phyloP scores from a whole-genome alignment of 2,797 vertebrate species.

The Myotis pilosus region DNA sequence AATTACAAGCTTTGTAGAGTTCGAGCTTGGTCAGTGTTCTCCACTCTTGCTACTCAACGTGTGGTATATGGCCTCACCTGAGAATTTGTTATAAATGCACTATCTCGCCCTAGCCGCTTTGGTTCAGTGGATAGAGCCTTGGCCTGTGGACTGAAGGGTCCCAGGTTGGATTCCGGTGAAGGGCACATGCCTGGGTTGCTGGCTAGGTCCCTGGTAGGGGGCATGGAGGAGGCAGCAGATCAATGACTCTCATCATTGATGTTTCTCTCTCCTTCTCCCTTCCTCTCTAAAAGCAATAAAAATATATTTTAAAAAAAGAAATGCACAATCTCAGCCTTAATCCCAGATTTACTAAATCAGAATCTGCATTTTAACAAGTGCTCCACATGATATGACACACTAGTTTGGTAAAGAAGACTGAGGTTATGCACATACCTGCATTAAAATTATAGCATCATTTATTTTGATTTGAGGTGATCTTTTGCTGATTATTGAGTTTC shows the following conservation, averaged over 20 bases:
- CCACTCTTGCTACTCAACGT: neutral
- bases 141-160: too few species aligned
- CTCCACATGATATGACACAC: neutral
- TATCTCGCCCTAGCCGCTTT: neutral
- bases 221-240: too few species aligned
- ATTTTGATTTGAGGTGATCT: neutral
- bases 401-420: neutral
- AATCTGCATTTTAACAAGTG: slow-evolving; percentile 33
- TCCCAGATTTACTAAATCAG: neutral
- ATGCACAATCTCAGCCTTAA: neutral
- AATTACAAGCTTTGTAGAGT: slow-evolving; percentile 28
- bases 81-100: neutral
- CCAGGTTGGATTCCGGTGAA: too few species aligned
- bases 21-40: slow-evolving; percentile 12
- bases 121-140: too few species aligned
- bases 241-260: too few species aligned
- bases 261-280: too few species aligned
- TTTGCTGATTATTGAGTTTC: slow-evolving; percentile 18
- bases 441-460: slow-evolving; percentile 19
- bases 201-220: too few species aligned
- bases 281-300: too few species aligned
- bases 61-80: neutral
- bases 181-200: too few species aligned
- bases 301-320: neutral
- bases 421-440: neutral